Evolutionary conservation across 2,113 vertebrate species (phyloP), one percentile per base, ranked within the genome.

Genomic region (Callorhinus ursinus): DNA sequence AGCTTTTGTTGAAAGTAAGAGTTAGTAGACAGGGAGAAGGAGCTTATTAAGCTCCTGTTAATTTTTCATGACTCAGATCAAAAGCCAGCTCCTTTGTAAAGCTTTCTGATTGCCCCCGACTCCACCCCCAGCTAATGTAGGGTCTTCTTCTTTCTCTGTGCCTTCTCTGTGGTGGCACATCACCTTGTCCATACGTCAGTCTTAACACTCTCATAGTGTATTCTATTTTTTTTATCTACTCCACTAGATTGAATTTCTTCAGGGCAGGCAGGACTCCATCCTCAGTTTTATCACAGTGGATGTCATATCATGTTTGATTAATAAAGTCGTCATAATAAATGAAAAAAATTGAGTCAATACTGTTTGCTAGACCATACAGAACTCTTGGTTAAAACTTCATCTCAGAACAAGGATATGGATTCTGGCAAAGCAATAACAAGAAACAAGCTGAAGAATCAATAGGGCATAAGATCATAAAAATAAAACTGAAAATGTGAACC

Each of bases 301-400:
- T 74, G 36, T 24, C 6, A 63, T 7, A 24, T 26, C 9, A 63
- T 8, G 9, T 49, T 74, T 76, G n/a, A 46, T 22, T 57, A 84
- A 67, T 72, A 18, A 89, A 96, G 9, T 9, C 79, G 16, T 93
- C 18, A 46, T 33, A 53, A 94, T 46, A 82, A 91, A 46, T 21
- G 7, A 92, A 82, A 39, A 13, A 13, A 51, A 21, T 0, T 15
- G 28, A 61, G 2, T 39, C n/a, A 33, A 14, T 46, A 28, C 4
- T 15, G 4, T 57, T 80, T 94, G 69, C 46, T 69, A 53, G 18
- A n/a, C 3, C 53, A 53, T 21, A n/a, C 0, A 57, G 42, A 93
- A 67, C 15, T 65, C 8, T 49, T 51, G 21, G 36, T 21, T 72
- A 57, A 89, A 72, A 59, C 10, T 63, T 92, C 22, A 71, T 14